phyloP scores from a whole-genome alignment of 2,113 vertebrate genomes.

The Paramormyrops kingsleyae region DNA sequence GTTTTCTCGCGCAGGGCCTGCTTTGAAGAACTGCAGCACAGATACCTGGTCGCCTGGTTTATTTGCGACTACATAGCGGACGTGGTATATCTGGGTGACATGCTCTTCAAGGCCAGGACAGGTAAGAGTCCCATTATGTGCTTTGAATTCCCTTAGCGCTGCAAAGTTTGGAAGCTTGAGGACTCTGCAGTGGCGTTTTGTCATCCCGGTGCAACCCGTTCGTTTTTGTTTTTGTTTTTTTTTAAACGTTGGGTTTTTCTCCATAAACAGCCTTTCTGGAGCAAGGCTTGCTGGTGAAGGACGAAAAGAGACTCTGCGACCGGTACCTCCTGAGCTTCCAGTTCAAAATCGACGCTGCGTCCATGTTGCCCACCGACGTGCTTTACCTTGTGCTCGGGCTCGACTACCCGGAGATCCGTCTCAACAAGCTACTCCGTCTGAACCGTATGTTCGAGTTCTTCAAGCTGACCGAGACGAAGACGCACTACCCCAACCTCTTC shows the following conservation, averaged over 20 bases:
- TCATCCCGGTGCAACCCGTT: not conserved
- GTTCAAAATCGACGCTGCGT: slow-evolving; percentile 79
- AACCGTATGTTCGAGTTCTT: slow-evolving; percentile 94
- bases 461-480: slow-evolving; percentile 86
- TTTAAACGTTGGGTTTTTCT: not conserved
- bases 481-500: slow-evolving; percentile 93
- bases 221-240: not conserved
- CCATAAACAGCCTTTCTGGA: slow-evolving; percentile 75
- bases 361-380: slow-evolving; percentile 85
- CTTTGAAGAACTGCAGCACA: slow-evolving; percentile 88
- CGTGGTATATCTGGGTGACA: slow-evolving; percentile 78
- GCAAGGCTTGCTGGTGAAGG: slow-evolving; percentile 85
- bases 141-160: not conserved
- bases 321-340: slow-evolving; percentile 72
- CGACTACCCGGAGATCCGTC: slow-evolving; percentile 86
- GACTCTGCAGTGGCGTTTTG: not conserved
- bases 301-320: slow-evolving; percentile 69
- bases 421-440: slow-evolving; percentile 83
- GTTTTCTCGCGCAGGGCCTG: slow-evolving; percentile 66
- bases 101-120: slow-evolving; percentile 82
- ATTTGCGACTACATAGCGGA: slow-evolving; percentile 82
- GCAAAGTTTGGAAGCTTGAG: not conserved
- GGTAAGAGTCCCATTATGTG: slow-evolving; percentile 54
- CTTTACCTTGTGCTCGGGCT: slow-evolving; percentile 78
- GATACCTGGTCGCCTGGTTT: slow-evolving; percentile 76